Evolutionary conservation across 92 coral and sea anemone genomes (phyloP).

Genomic region (Zoanthus sansibaricus): DNA sequence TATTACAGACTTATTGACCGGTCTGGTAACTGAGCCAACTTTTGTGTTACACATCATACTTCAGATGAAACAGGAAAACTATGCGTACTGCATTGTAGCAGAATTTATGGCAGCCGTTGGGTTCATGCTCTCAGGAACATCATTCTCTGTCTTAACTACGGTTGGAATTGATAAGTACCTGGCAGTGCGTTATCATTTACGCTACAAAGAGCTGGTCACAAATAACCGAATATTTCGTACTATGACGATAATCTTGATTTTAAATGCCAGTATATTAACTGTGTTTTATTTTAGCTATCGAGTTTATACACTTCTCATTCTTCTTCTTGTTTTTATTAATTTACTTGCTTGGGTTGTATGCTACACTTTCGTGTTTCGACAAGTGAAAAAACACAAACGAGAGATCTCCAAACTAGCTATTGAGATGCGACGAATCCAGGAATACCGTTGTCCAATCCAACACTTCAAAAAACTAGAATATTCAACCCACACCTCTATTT

Average conservation of each 20-base stretch:
- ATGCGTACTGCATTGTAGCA: conserved; percentile 29
- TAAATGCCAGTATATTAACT: conserved; percentile 8
- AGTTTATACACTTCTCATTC: conserved; percentile 10
- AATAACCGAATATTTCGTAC: background rate
- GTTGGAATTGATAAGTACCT: conserved; percentile 21
- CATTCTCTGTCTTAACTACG: conserved; percentile 22
- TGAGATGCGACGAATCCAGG: conserved; percentile 9
- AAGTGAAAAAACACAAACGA: background rate
- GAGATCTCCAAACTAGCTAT: background rate
- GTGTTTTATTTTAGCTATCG: conserved; percentile 27
- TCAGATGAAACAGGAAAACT: conserved; percentile 6
- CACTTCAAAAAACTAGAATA: conserved; percentile 1
- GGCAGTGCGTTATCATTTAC: conserved; percentile 23
- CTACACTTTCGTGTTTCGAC: conserved; percentile 14
- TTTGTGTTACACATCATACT: conserved; percentile 25
- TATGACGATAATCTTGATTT: background rate
- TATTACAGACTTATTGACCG: conserved; percentile 41
- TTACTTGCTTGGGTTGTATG: conserved; percentile 25
- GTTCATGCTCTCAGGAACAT: conserved; percentile 33
- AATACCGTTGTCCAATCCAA: background rate
- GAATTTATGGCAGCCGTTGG: conserved; percentile 42
- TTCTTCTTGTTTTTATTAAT: conserved; percentile 21
- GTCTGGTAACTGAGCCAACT: conserved; percentile 27
- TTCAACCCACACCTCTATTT: conserved; percentile 13
- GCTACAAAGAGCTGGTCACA: conserved; percentile 26